These are phyloP conservation scores for Camponotus vicinus DNA, from an alignment of 1,140 invertebrate species.

Conservation along the genomic window DNA sequence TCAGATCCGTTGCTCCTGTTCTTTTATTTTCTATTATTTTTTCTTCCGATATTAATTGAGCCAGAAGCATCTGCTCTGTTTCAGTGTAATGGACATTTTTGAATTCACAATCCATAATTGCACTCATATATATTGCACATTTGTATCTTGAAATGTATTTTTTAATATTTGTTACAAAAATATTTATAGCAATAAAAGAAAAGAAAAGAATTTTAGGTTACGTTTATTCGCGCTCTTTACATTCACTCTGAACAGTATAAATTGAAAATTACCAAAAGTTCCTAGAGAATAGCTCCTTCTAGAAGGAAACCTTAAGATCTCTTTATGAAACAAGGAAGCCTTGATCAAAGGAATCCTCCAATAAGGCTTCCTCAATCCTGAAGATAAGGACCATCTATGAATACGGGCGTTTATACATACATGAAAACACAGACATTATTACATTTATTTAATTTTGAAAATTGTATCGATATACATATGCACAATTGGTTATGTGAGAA, in stretches of 20 bases:
- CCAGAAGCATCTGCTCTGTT: neutral
- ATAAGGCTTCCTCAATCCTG: slow-evolving; percentile 1
- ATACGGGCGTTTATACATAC: neutral
- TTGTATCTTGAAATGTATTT: too few species aligned
- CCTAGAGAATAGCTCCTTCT: slow-evolving; percentile 5
- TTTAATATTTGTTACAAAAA: neutral
- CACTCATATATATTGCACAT: too few species aligned
- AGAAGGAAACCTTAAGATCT: neutral
- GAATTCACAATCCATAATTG: neutral
- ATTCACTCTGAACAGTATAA: too few species aligned
- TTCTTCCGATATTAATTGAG: neutral
- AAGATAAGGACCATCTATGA: neutral
- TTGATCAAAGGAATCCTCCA: neutral
- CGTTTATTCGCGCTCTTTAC: too few species aligned
- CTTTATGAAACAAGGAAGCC: slow-evolving; percentile 4
- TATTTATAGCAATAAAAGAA: too few species aligned
- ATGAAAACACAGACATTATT: too few species aligned
- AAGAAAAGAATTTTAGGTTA: too few species aligned
- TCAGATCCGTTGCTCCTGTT: neutral
- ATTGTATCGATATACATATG: too few species aligned
- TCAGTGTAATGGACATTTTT: neutral
- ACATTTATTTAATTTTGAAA: too few species aligned
- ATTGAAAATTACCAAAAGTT: neutral
- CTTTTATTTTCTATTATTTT: neutral
- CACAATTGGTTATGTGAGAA: too few species aligned